These are phyloP conservation scores for Xylota sylvarum DNA, from an alignment of 2,888 invertebrate species.

Conservation along the genomic window DNA sequence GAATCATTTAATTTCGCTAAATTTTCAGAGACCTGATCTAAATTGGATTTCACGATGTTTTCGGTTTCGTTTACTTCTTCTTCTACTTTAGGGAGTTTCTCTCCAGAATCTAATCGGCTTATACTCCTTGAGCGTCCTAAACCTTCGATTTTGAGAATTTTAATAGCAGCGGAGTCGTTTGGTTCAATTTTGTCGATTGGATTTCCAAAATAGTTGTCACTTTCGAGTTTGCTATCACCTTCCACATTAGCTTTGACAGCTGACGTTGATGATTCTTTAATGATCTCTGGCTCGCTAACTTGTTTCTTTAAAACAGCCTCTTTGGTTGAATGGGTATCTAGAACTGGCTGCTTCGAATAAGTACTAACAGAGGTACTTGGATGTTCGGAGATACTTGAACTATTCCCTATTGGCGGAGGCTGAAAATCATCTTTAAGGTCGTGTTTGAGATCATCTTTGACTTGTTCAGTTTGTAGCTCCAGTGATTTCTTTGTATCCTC, in stretches of 20 bases:
- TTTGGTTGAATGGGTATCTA: too few species aligned
- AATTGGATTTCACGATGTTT: neutral
- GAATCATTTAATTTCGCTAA: too few species aligned
- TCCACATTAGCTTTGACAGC: neutral
- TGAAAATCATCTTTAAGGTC: too few species aligned
- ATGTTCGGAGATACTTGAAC: too few species aligned
- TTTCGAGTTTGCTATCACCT: neutral
- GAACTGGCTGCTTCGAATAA: too few species aligned
- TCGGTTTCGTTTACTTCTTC: neutral
- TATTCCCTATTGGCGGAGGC: too few species aligned
- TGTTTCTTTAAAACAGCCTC: neutral
- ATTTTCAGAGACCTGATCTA: too few species aligned
- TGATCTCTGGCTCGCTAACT: neutral
- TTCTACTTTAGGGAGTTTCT: neutral
- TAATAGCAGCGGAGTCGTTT: neutral
- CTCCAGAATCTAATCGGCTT: neutral
- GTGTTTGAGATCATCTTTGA: too few species aligned
- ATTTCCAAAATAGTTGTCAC: constrained; percentile 14
- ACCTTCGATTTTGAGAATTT: constrained; percentile 9
- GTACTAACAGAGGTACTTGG: neutral
- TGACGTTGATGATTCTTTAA: neutral
- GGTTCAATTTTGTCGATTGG: neutral
- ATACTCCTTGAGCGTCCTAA: neutral
- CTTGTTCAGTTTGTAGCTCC: neutral
- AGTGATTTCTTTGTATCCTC: neutral